phyloP scores from a whole-genome alignment of 2,113 vertebrate genomes.

The Hoplias malabaricus region DNA sequence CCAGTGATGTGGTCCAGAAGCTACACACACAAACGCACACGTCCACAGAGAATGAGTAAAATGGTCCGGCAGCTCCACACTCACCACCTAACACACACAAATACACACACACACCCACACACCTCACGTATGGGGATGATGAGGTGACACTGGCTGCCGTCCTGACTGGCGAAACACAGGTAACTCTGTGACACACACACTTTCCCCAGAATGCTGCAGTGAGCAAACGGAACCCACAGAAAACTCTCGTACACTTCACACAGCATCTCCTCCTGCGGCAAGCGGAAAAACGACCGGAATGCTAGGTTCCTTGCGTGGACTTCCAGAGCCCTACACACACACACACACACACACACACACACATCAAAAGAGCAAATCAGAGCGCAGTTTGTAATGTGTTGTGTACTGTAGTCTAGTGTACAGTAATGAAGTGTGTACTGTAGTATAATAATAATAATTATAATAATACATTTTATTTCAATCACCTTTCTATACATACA shows the following conservation, averaged over 20 bases:
- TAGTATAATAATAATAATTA: no score
- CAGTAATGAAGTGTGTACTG: no score
- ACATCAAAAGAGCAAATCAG: background rate
- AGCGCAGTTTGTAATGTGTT: no score
- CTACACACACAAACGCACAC: background rate
- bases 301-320: slow-evolving; percentile 87
- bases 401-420: no score
- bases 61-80: background rate
- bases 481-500: no score
- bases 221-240: slow-evolving; percentile 91
- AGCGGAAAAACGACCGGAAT: slow-evolving; percentile 88
- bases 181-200: slow-evolving; percentile 95
- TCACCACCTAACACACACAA: background rate
- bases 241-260: slow-evolving; percentile 92
- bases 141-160: slow-evolving; percentile 86
- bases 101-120: background rate
- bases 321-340: slow-evolving; percentile 87
- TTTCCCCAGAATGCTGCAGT: slow-evolving; percentile 87
- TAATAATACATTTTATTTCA: no score
- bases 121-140: slow-evolving; percentile 91
- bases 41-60: no score
- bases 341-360: no score
- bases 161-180: slow-evolving; percentile 93
- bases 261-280: slow-evolving; percentile 88
- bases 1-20: no score